A percentile compares a stretch with the other conserved stretches of the same genome.
Evolutionary conservation across 2,888 invertebrate genomes (phyloP).

Genomic region (Rutpela maculata): DNA sequence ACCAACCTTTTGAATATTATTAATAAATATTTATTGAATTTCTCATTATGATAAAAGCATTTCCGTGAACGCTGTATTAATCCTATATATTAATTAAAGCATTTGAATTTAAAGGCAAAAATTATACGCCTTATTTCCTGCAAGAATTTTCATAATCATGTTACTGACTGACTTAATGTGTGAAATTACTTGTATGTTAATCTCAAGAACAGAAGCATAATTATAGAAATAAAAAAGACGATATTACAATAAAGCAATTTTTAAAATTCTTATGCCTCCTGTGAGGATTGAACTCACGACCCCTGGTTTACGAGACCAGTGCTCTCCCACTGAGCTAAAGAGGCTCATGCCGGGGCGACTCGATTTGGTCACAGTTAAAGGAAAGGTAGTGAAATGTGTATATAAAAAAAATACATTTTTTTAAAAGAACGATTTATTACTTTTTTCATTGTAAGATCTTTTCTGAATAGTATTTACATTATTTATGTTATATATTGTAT

Average conservation of each 20-base stretch:
- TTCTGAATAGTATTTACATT: too few relatives aligned
- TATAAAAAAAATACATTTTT: too few relatives aligned
- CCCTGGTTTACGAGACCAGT: constrained; percentile 91
- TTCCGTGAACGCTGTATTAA: not conserved
- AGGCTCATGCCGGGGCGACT: constrained; percentile 73
- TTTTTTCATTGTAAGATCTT: too few relatives aligned
- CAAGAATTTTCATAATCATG: constrained; percentile 19
- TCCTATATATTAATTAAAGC: not conserved
- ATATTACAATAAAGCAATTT: not conserved
- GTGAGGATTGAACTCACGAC: constrained; percentile 90
- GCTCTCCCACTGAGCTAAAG: constrained; percentile 90
- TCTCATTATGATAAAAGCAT: not conserved
- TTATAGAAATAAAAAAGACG: not conserved
- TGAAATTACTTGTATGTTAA: not conserved
- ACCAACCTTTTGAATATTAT: not conserved
- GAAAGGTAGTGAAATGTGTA: not conserved
- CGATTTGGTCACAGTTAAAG: not conserved
- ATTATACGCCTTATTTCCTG: constrained; percentile 9
- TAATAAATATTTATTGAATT: not conserved
- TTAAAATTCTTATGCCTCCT: constrained; percentile 77
- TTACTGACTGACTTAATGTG: not conserved
- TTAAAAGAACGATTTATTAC: too few relatives aligned
- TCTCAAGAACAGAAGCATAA: not conserved
- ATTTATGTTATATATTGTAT: too few relatives aligned
- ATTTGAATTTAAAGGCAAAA: not conserved